phyloP scores from a whole-genome alignment of 2,888 invertebrate genomes.

The Rhagium mordax region DNA sequence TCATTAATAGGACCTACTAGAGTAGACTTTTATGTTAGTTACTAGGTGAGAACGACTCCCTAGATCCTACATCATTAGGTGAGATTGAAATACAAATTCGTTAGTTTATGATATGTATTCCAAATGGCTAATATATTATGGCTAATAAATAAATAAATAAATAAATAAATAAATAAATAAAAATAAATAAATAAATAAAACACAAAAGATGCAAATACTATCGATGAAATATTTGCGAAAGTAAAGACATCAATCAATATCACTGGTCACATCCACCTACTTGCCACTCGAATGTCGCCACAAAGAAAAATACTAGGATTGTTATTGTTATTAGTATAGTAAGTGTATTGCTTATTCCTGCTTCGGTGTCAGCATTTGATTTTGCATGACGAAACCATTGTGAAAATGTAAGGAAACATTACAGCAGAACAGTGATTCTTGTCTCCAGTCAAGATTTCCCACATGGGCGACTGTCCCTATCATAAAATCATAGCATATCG shows the following conservation, averaged over 20 bases:
- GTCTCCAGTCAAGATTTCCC: neutral
- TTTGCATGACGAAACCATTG: neutral
- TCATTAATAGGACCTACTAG: too few species aligned
- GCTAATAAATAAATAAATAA: too few species aligned
- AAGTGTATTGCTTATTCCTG: neutral
- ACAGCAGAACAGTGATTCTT: neutral
- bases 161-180: too few species aligned
- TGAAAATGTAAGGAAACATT: neutral
- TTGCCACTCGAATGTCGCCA: neutral
- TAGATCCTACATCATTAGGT: too few species aligned
- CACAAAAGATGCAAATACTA: too few species aligned
- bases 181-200: too few species aligned
- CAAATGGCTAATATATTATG: too few species aligned
- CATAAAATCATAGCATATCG: neutral
- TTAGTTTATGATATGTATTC: too few species aligned
- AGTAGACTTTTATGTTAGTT: too few species aligned
- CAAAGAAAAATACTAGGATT: neutral
- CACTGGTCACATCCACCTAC: neutral
- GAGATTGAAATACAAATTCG: too few species aligned
- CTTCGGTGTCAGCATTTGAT: neutral
- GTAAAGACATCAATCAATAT: too few species aligned
- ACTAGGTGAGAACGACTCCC: too few species aligned
- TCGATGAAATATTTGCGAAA: neutral
- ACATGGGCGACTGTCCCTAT: neutral
- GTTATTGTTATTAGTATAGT: neutral